A percentile compares a stretch with the other conserved stretches of the same genome.
Conservation (phyloP, 2,888 invertebrate genomes). For the Desoria tigrina region DNA sequence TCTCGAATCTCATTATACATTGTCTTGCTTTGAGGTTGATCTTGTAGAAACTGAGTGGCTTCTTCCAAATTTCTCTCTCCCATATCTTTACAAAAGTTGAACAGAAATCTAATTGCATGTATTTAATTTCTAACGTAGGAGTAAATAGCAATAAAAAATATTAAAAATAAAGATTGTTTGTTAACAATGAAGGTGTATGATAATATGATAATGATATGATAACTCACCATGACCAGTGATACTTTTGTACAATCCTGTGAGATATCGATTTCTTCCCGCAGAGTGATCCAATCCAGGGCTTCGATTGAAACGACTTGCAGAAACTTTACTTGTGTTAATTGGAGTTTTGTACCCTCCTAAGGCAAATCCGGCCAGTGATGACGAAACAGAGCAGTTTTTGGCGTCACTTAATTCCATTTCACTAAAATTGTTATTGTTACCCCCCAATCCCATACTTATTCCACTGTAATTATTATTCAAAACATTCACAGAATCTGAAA, state of each 20-base stretch:
- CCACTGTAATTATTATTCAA: too few species aligned
- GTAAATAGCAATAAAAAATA: background rate
- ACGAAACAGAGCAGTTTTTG: background rate
- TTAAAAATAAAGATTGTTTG: too few species aligned
- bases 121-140: background rate
- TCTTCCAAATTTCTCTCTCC: constrained; percentile 26
- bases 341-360: background rate
- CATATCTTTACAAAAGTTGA: too few species aligned
- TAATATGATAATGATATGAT: too few species aligned
- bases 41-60: constrained; percentile 14
- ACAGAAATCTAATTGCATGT: background rate
- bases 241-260: constrained; percentile 8
- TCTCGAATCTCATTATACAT: constrained; percentile 51
- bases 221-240: constrained; percentile 16
- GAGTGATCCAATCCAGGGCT: too few species aligned
- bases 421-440: constrained; percentile 4
- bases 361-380: background rate
- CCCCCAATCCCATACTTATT: background rate
- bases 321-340: too few species aligned
- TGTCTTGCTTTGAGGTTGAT: constrained; percentile 25
- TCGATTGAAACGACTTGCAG: too few species aligned
- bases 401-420: background rate
- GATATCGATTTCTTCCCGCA: background rate
- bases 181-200: too few species aligned
- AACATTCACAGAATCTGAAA: too few species aligned